A percentile compares a stretch with the other conserved stretches of the same genome.
Evolutionary conservation across 2,797 vertebrate genomes (phyloP).

Genomic region (Benthosema pterotum): DNA sequence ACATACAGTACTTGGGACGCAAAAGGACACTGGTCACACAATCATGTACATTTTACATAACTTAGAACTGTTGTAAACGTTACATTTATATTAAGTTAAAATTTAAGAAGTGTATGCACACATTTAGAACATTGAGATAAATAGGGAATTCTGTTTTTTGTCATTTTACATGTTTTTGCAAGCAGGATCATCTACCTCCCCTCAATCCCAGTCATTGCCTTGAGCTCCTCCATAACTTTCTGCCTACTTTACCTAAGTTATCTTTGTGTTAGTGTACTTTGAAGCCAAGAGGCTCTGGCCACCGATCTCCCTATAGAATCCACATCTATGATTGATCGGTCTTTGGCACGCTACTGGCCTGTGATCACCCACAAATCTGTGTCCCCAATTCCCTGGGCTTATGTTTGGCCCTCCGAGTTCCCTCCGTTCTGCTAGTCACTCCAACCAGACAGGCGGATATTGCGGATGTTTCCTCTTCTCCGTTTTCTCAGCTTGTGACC

Average conservation of each 20-base stretch:
- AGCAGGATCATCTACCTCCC: conserved; percentile 20
- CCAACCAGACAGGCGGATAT: conserved; percentile 58
- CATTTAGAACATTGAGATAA: too few species aligned
- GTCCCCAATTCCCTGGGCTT: conserved; percentile 75
- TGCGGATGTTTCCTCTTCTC: conserved; percentile 33
- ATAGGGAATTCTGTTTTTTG: conserved; percentile 17
- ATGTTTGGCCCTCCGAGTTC: conserved; percentile 59
- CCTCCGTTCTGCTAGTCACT: conserved; percentile 20
- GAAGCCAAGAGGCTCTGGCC: conserved; percentile 63
- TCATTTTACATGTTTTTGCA: not conserved
- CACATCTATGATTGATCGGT: conserved; percentile 63
- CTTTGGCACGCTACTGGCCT: conserved; percentile 67
- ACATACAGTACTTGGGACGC: too few species aligned
- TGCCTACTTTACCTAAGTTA: conserved; percentile 51
- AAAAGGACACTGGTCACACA: too few species aligned
- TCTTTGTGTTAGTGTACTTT: conserved; percentile 43
- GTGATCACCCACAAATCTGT: conserved; percentile 68
- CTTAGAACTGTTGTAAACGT: too few species aligned
- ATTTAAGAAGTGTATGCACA: too few species aligned
- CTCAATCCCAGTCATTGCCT: not conserved
- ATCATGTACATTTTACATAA: too few species aligned
- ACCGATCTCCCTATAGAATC: conserved; percentile 58
- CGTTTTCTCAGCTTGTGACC: conserved; percentile 68
- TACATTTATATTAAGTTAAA: too few species aligned
- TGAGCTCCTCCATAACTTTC: conserved; percentile 61